A percentile compares a stretch with the other conserved stretches of the same genome.
Evolutionary conservation across 1,140 invertebrate genomes (phyloP).

Genomic region (Hylaeus anthracinus): DNA sequence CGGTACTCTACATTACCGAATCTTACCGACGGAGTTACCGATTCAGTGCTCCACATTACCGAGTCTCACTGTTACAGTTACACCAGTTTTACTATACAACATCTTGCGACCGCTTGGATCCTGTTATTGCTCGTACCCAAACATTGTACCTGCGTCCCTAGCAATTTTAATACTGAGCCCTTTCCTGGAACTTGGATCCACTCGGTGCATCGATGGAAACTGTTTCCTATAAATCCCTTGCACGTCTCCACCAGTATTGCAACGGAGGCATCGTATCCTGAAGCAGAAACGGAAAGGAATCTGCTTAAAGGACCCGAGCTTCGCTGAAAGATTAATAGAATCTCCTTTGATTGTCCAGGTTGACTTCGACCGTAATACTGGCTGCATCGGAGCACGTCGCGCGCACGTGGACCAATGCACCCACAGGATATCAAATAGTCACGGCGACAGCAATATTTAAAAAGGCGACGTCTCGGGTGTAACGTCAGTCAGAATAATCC

Average conservation of each 20-base stretch:
- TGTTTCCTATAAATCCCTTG: slow-evolving; percentile 6
- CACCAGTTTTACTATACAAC: too few species aligned
- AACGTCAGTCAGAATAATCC: slow-evolving; percentile 77
- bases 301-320: slow-evolving; percentile 37
- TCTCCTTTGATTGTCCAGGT: slow-evolving; percentile 58
- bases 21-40: too few species aligned
- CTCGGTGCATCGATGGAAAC: not conserved
- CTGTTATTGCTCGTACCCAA: not conserved
- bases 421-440: slow-evolving; percentile 75
- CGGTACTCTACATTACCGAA: too few species aligned
- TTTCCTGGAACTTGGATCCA: not conserved
- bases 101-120: too few species aligned
- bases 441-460: slow-evolving; percentile 75
- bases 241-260: not conserved
- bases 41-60: too few species aligned
- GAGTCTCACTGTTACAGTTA: too few species aligned
- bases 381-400: slow-evolving; percentile 39
- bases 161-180: not conserved
- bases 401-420: slow-evolving; percentile 51
- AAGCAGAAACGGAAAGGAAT: slow-evolving; percentile 11
- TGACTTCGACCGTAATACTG: slow-evolving; percentile 15
- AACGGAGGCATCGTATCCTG: slow-evolving; percentile 8
- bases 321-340: slow-evolving; percentile 54
- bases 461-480: slow-evolving; percentile 70
- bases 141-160: not conserved